Conservation (phyloP, 2,113 vertebrate species). For the Myotis brandtii region DNA sequence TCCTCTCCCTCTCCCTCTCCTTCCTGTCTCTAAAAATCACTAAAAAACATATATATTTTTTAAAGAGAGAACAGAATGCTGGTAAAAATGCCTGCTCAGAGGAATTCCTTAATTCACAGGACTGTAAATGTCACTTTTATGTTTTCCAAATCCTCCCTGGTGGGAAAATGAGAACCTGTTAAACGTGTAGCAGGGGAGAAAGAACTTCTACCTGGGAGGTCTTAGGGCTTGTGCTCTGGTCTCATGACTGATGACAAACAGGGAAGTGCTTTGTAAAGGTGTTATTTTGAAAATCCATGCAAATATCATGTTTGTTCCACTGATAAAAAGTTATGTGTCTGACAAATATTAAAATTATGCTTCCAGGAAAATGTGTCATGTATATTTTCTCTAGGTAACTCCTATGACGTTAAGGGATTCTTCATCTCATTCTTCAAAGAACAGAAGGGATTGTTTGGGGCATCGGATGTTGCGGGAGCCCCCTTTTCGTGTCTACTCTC, state of each 20-base stretch:
- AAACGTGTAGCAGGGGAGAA: neutral
- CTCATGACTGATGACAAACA: neutral
- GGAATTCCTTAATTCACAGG: neutral
- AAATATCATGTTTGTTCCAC: neutral
- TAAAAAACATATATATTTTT: too few relatives aligned
- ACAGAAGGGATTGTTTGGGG: neutral
- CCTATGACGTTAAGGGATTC: neutral
- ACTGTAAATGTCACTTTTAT: neutral
- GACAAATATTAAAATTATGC: neutral
- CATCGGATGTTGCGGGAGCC: neutral
- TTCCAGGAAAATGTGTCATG: neutral
- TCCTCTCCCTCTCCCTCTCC: too few relatives aligned
- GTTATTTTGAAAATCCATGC: neutral
- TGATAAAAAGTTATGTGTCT: neutral
- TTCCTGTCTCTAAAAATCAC: too few relatives aligned
- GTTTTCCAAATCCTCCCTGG: neutral
- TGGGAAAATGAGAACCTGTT: neutral
- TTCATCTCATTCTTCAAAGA: neutral
- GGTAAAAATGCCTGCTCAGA: neutral
- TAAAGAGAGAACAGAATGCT: neutral
- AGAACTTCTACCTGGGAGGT: neutral
- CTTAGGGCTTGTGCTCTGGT: neutral
- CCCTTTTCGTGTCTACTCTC: neutral
- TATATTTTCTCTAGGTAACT: neutral
- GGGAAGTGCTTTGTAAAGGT: neutral